A percentile compares a stretch with the other conserved stretches of the same genome.
Evolutionary conservation across 1,140 invertebrate species (phyloP).

Genomic region (Lineus longissimus): DNA sequence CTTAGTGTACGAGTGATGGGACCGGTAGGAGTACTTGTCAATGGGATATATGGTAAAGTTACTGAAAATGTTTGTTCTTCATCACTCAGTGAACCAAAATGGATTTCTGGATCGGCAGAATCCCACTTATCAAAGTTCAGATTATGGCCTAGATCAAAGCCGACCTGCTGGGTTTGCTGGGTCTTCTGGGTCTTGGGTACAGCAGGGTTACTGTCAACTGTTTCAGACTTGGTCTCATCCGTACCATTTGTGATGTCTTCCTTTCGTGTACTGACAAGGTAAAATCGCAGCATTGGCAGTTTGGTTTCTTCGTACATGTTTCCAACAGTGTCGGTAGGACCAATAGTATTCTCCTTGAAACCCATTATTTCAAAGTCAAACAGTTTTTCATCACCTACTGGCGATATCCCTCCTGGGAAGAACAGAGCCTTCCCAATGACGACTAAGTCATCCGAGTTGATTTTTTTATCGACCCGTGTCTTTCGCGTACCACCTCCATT

Average conservation of each 20-base stretch:
- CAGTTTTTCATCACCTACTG: background rate
- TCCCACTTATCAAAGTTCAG: background rate
- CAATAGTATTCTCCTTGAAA: background rate
- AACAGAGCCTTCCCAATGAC: conserved; percentile 1
- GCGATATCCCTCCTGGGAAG: background rate
- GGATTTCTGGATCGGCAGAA: background rate
- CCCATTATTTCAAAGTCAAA: background rate
- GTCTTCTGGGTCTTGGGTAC: background rate
- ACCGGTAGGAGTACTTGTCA: too few species aligned
- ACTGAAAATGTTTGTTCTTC: too few species aligned
- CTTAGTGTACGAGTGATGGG: too few species aligned
- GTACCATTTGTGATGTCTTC: background rate
- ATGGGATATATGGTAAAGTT: too few species aligned
- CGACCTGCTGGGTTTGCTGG: background rate
- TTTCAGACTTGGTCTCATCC: background rate
- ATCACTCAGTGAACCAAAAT: too few species aligned
- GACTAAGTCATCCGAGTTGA: too few species aligned
- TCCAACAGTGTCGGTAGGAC: background rate
- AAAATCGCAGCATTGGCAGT: conserved; percentile 1
- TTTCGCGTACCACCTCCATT: too few species aligned
- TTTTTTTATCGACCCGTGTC: too few species aligned
- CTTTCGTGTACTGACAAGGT: background rate
- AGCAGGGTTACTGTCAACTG: background rate
- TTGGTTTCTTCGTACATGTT: background rate
- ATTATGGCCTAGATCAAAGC: background rate